Base-by-base conservation (phyloP, 2,113 vertebrate species). In the Erpornis zantholeuca region DNA sequence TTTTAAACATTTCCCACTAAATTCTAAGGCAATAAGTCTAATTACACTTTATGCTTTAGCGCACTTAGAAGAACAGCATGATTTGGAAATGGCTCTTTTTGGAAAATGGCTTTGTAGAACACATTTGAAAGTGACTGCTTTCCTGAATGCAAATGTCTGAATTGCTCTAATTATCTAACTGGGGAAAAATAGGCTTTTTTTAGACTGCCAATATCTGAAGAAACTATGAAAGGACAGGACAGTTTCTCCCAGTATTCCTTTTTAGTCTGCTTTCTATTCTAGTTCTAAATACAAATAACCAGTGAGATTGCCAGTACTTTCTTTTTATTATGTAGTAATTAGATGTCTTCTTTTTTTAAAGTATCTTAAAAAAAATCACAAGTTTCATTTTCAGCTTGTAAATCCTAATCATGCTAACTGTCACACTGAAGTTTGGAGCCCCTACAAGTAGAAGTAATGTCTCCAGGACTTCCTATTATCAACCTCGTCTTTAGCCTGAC, bases 11-110 rank as follows among this genome's bases (percentile, higher is more conserved):
- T 94, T 88, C 52, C 86, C 54, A 86, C 71, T 78, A 52, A 81
- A 94, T 92, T 96, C 91, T 88, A 77, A 97, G 64, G 86, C 88
- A 95, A 90, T 52, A 92, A 93, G 52, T 95, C 95, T 96, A 96
- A 97, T 96, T 95, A 88, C 94, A 83, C 92, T 96, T 93, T 73
- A 95, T 86, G 79, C 79, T 90, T 95, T 96, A 92, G 86, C 33
- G 0, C 82, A 86, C 88, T 95, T 88, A 96, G 92, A 94, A 91
- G 95, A 96, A 93, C 94, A 95, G 95, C 87, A 68, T 94, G 92
- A 91, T 91, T 96, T 96, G 64, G 82, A 96, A 96, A 93, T 83
- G 82, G 79, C 20, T 90, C 63, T 96, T 95, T 94, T 91, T 72
- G 88, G 65, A 88, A 88, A 90, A 95, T 84, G 66, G 76, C 71